A percentile compares a stretch with the other conserved stretches of the same genome.
These are phyloP conservation scores for Desmodus rotundus DNA, from an alignment of 2,113 vertebrate species.

Conservation along the genomic window DNA sequence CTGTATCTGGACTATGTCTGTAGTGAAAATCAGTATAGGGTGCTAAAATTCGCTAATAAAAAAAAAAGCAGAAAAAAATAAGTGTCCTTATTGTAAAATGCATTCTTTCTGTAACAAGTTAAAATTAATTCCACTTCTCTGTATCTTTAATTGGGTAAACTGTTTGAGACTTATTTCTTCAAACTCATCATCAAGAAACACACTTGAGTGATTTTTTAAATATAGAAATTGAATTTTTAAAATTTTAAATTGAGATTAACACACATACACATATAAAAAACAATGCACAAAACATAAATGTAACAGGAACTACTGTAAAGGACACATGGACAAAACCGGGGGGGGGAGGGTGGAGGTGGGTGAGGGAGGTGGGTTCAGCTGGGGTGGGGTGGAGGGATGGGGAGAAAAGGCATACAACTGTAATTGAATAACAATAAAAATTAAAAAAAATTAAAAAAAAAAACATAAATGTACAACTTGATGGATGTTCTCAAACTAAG, in stretches of 20 bases:
- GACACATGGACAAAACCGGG: too few species aligned
- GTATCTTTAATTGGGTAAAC: background rate
- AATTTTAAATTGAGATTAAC: background rate
- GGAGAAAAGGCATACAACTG: too few species aligned
- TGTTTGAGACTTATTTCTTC: background rate
- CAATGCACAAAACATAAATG: background rate
- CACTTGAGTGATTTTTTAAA: background rate
- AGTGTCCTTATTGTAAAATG: constrained; percentile 38
- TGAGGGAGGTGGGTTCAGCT: too few species aligned
- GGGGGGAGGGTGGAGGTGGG: too few species aligned
- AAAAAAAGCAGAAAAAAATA: constrained; percentile 63
- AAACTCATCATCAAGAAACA: constrained; percentile 11
- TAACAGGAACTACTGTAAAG: too few species aligned
- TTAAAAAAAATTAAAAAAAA: too few species aligned
- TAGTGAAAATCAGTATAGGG: constrained; percentile 99
- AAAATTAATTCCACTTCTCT: constrained; percentile 34
- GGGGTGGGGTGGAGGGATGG: too few species aligned
- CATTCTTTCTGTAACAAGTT: background rate
- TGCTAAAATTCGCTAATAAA: constrained; percentile 93
- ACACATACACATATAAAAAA: background rate
- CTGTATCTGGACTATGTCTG: constrained; percentile 96
- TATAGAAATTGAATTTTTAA: constrained; percentile 5
- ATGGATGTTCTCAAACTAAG: background rate
- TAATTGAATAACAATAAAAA: too few species aligned
- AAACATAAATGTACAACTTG: background rate